Conservation (phyloP, 2,797 vertebrate genomes). For the Tragopan temminckii region DNA sequence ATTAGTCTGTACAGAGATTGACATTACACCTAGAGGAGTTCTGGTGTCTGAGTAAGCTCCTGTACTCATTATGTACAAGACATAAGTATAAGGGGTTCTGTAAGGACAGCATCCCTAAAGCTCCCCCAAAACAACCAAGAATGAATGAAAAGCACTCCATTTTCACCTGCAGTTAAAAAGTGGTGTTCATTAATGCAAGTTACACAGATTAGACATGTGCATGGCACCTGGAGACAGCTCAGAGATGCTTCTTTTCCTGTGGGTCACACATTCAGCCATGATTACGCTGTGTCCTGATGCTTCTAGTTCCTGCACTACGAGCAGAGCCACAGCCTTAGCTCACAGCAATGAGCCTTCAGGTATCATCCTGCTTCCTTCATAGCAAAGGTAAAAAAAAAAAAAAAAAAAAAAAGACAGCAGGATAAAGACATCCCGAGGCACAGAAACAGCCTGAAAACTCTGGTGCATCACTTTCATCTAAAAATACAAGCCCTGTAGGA, state of each 20-base stretch:
- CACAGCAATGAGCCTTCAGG: background rate
- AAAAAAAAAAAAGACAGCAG: background rate
- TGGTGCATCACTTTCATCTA: background rate
- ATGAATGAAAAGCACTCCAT: background rate
- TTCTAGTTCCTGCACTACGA: background rate
- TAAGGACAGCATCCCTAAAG: background rate
- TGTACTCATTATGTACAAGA: background rate
- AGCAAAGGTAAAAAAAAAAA: background rate
- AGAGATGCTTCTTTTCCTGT: background rate
- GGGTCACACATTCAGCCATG: background rate
- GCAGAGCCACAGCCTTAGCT: background rate
- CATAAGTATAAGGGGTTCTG: background rate
- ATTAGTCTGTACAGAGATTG: background rate
- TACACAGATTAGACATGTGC: fast-evolving
- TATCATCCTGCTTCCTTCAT: background rate
- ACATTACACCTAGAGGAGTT: fast-evolving
- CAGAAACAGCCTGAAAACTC: background rate
- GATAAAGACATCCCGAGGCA: background rate
- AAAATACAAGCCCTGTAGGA: background rate
- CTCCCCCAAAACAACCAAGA: background rate
- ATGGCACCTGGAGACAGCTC: background rate
- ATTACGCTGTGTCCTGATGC: background rate
- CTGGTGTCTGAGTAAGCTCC: background rate
- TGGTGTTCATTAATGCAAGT: fast-evolving
- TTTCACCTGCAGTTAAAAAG: background rate